Evolutionary conservation across 1,140 invertebrate genomes (phyloP).

Genomic region (Nylanderia fulva): DNA sequence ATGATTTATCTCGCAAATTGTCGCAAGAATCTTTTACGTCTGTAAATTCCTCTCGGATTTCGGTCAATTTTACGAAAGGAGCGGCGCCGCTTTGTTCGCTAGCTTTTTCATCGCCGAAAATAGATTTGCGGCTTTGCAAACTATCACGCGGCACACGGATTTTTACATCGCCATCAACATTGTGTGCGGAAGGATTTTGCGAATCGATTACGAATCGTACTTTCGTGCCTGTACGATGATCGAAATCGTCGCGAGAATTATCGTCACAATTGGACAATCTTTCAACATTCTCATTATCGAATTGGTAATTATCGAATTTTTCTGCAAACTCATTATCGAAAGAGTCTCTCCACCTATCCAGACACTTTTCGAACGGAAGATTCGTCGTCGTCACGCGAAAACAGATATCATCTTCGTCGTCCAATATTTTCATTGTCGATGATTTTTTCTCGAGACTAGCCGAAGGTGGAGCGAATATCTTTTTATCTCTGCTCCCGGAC

Average conservation of each 20-base stretch:
- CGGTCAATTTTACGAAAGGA: slow-evolving; percentile 11
- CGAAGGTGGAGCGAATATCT: not conserved
- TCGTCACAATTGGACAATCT: slow-evolving; percentile 19
- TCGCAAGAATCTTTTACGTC: not conserved
- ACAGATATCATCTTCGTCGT: slow-evolving; percentile 67
- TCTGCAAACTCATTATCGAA: slow-evolving; percentile 45
- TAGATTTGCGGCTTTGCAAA: not conserved
- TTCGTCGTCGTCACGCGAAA: slow-evolving; percentile 83
- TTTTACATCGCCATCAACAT: slow-evolving; percentile 24
- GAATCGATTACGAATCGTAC: slow-evolving; percentile 81
- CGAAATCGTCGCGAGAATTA: slow-evolving; percentile 1
- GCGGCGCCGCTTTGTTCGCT: not conserved
- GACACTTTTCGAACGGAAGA: slow-evolving; percentile 80
- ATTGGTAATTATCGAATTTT: slow-evolving; percentile 57
- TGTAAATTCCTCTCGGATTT: slow-evolving; percentile 20
- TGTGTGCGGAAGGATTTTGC: slow-evolving; percentile 59
- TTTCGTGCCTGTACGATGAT: slow-evolving; percentile 67
- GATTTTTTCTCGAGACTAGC: not conserved
- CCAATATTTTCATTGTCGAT: not conserved
- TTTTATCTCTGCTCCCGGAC: slow-evolving; percentile 39
- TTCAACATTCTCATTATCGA: slow-evolving; percentile 76
- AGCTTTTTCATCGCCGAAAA: not conserved
- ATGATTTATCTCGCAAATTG: slow-evolving; percentile 29
- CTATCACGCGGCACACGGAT: slow-evolving; percentile 14
- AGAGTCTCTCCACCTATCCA: slow-evolving; percentile 69